Conservation (phyloP, 2,888 invertebrate genomes). For the Melanophora roralis region DNA sequence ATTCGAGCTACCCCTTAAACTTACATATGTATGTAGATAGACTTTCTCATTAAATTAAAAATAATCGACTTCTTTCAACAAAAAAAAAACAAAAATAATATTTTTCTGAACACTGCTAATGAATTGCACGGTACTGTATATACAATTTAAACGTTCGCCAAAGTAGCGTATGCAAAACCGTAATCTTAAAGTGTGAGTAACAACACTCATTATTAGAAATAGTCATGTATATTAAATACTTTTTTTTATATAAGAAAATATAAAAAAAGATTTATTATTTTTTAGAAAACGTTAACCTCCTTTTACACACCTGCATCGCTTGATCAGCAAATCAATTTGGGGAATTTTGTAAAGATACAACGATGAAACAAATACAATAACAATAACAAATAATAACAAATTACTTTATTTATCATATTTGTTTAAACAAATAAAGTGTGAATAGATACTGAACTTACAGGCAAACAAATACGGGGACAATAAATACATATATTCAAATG, state of each 20-base stretch:
- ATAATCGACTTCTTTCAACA: no score
- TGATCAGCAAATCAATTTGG: not conserved
- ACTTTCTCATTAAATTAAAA: not conserved
- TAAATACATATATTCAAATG: no score
- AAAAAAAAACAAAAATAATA: no score
- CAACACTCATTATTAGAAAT: slow-evolving; percentile 29
- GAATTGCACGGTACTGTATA: no score
- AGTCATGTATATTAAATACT: slow-evolving; percentile 25
- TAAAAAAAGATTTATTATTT: slow-evolving; percentile 4
- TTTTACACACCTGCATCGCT: not conserved
- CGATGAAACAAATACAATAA: not conserved
- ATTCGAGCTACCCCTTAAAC: no score
- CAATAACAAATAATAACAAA: slow-evolving; percentile 31
- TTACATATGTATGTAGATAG: no score
- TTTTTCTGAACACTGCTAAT: no score
- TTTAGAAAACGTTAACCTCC: not conserved
- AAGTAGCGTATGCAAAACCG: slow-evolving; percentile 33
- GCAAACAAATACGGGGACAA: not conserved
- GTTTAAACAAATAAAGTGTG: slow-evolving; percentile 28
- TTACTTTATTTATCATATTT: slow-evolving; percentile 47
- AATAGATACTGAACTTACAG: not conserved
- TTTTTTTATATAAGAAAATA: slow-evolving; percentile 27
- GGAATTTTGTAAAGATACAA: not conserved
- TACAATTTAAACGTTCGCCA: slow-evolving; percentile 23
- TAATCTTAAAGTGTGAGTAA: slow-evolving; percentile 17